Conservation (phyloP, 2,113 vertebrate genomes). For the Melanotaenia duboulayi region DNA sequence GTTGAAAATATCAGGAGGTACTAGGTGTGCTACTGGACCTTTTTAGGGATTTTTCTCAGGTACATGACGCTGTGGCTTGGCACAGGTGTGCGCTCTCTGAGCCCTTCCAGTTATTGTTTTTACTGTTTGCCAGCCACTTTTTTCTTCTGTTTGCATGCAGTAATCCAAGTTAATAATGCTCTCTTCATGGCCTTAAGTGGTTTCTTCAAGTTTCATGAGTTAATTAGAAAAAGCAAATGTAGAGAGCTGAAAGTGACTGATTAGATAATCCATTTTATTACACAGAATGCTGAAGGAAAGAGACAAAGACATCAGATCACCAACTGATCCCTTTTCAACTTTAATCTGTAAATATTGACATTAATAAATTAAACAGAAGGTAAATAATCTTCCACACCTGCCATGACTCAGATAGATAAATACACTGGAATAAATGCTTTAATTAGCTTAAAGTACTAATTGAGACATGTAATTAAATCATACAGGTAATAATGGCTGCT, state of each 20-base stretch:
- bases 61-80: too few relatives aligned
- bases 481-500: background rate
- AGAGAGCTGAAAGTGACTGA: background rate
- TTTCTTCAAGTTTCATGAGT: background rate
- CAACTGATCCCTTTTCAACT: background rate
- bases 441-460: too few relatives aligned
- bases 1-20: too few relatives aligned
- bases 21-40: too few relatives aligned
- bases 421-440: too few relatives aligned
- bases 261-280: background rate
- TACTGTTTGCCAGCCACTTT: accelerated
- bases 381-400: too few relatives aligned
- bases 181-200: background rate
- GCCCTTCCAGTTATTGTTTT: background rate
- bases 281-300: background rate
- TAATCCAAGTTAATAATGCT: background rate
- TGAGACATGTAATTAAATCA: background rate
- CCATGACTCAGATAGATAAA: too few relatives aligned
- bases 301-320: background rate
- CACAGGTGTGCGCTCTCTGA: too few relatives aligned
- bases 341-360: background rate
- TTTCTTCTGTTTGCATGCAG: background rate
- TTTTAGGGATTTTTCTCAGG: too few relatives aligned
- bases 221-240: background rate
- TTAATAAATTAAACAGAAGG: background rate